Percentiles rank a stretch among this genome's conserved stretches.
These are phyloP conservation scores for Eulemur rufifrons DNA, from an alignment of 2,113 vertebrate species.

Conservation along the genomic window DNA sequence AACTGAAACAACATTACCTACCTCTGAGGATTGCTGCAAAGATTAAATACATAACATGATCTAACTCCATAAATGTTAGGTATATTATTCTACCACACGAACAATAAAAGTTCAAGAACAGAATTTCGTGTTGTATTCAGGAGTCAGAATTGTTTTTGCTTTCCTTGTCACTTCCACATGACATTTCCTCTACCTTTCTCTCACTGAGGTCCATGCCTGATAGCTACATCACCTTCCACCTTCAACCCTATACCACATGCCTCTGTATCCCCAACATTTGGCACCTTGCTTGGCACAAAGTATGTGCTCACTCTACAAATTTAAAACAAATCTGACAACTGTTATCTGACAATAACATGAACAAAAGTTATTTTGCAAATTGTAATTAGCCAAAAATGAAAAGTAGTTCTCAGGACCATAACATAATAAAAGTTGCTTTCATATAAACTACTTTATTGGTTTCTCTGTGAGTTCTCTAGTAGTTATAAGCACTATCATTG, in stretches of 20 bases:
- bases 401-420: neutral
- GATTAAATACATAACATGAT: neutral
- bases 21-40: neutral
- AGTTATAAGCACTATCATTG: neutral
- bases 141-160: neutral
- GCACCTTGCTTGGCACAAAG: neutral
- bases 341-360: neutral
- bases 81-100: neutral
- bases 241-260: neutral
- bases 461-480: neutral
- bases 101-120: neutral
- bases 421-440: neutral
- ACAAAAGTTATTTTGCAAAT: neutral
- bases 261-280: too few relatives aligned
- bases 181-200: neutral
- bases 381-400: neutral
- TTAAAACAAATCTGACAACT: neutral
- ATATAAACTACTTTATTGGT: neutral
- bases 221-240: neutral
- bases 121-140: neutral
- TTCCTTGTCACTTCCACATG: neutral
- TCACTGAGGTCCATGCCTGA: neutral
- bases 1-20: neutral
- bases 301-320: neutral
- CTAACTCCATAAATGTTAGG: neutral